Percentiles rank a stretch among this genome's conserved stretches.
These are phyloP conservation scores for Lipophrys pholis DNA, from an alignment of 2,113 vertebrate genomes.

Conservation along the genomic window DNA sequence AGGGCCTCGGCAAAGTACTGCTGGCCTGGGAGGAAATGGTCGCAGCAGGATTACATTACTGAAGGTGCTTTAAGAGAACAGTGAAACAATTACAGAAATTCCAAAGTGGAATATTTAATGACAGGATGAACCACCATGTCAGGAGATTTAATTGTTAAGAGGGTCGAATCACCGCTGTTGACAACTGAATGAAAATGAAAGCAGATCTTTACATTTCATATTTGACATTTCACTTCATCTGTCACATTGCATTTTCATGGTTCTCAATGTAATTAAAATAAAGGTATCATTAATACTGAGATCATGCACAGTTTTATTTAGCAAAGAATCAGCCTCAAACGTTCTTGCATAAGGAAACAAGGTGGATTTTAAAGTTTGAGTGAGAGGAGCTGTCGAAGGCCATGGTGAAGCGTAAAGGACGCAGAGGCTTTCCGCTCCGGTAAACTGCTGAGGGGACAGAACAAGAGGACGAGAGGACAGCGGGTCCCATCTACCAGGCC, in stretches of 20 bases:
- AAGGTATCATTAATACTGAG: no score
- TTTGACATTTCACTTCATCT: no score
- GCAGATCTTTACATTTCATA: no score
- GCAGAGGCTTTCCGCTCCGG: slow-evolving; percentile 1
- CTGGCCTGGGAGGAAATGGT: slow-evolving; percentile 45
- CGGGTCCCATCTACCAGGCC: slow-evolving; percentile 2
- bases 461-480: slow-evolving; percentile 16
- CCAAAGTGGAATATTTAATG: background rate
- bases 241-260: no score
- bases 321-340: background rate
- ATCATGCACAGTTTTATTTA: background rate
- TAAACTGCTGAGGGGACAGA: slow-evolving; percentile 47
- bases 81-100: background rate
- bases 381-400: slow-evolving; percentile 8
- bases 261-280: no score
- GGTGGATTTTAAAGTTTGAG: slow-evolving; percentile 16
- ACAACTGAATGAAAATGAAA: no score
- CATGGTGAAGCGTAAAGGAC: slow-evolving; percentile 24
- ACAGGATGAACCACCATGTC: background rate
- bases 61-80: background rate
- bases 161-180: no score
- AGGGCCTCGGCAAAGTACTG: slow-evolving; percentile 25
- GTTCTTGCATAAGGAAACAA: background rate
- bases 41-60: slow-evolving; percentile 20
- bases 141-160: no score